Conservation (phyloP, 2,888 invertebrate genomes). For the Poecilus cupreus region DNA sequence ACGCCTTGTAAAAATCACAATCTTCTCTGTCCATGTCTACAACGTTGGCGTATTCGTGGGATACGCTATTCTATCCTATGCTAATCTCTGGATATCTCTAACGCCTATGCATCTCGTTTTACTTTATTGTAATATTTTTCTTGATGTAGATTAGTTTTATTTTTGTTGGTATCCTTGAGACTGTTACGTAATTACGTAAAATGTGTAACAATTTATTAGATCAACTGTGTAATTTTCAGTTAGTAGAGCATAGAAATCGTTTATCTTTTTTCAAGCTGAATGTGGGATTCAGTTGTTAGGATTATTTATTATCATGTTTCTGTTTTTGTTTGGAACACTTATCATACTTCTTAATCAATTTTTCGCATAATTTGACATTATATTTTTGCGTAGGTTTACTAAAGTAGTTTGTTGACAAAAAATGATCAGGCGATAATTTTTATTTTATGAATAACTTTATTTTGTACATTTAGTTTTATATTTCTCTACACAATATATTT, state of each 20-base stretch:
- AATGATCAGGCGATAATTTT: background rate
- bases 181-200: constrained; percentile 14
- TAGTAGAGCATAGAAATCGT: constrained; percentile 5
- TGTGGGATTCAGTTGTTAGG: background rate
- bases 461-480: background rate
- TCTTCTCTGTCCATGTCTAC: background rate
- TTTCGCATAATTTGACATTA: too few species aligned
- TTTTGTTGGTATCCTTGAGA: constrained; percentile 20
- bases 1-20: too few species aligned
- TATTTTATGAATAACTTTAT: background rate
- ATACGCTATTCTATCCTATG: background rate
- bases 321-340: background rate
- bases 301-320: background rate
- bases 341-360: background rate
- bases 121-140: constrained; percentile 28
- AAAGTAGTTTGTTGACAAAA: too few species aligned
- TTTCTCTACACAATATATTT: background rate
- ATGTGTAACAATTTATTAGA: constrained; percentile 7
- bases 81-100: background rate
- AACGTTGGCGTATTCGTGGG: constrained; percentile 24
- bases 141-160: background rate
- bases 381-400: too few species aligned
- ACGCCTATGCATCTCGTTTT: constrained; percentile 31
- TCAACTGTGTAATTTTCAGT: constrained; percentile 12
- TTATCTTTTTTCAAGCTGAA: background rate